Evolutionary conservation across 2,797 vertebrate genomes (phyloP), one percentile per base, ranked within the genome.

Genomic region (Falco biarmicus): DNA sequence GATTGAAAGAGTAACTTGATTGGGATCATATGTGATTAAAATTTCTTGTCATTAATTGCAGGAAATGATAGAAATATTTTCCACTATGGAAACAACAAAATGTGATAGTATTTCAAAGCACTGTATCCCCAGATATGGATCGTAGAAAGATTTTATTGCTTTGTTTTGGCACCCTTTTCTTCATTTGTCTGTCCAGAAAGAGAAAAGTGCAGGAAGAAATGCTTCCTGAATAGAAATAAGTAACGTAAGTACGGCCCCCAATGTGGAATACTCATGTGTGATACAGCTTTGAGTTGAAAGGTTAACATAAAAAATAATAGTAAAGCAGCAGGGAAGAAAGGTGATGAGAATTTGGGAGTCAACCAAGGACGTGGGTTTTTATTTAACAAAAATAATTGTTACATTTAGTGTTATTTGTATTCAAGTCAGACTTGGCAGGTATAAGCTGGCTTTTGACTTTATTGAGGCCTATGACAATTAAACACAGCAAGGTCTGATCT

Each of bases 21-120:
- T 89, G 4, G 79, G 60, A 88, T 86, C 68, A 93, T 37, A 89
- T 48, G 32, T 95, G 84, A 87, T 92, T 87, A 94, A 79, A 95
- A 59, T 41, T 71, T 95, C 57, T 54, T 9, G 12, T 82, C 34
- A 75, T 85, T 93, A 94, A 93, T 89, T 95, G 61, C 51, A 15
- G 68, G 41, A 90, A 93, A 87, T 8, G 59, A 75, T 50, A 69
- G 37, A 93, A 90, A 45, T 34, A 41, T 84, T 95, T 92, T 57
- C 29, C 22, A 29, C 57, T 37, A 80, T 22, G 13, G 84, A 90
- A 97, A 85, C 18, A 50, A 71, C n/a, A 94, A 76, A 76, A 89
- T 1, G 1, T 50, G 56, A 25, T 34, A 53, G 21, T 53, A 63
- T 66, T 92, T 68, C 69, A 63, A 88, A 94, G 59, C 45, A 79